phyloP scores from a whole-genome alignment of 2,888 invertebrate species.

The Sinodicranocentrus sp. region DNA sequence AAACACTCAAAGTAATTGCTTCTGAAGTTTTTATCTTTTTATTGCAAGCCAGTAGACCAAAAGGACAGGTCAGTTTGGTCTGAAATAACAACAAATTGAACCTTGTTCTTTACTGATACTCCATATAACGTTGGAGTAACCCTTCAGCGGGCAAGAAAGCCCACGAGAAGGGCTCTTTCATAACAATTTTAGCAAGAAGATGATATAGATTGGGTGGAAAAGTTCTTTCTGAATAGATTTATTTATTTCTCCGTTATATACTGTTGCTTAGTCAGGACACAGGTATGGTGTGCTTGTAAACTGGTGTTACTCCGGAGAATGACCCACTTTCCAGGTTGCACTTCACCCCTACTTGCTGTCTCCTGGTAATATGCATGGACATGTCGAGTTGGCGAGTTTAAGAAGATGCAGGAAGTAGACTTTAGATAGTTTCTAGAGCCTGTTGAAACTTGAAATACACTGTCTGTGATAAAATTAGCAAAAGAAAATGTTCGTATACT shows the following conservation, averaged over 20 bases:
- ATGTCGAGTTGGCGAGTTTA: background rate
- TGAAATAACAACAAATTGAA: no score
- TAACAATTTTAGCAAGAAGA: background rate
- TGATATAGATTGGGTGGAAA: background rate
- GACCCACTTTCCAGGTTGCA: slow-evolving; percentile 40
- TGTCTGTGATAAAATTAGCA: no score
- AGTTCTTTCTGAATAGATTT: background rate
- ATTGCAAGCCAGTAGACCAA: background rate
- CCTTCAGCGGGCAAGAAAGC: slow-evolving; percentile 20
- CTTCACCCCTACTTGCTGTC: slow-evolving; percentile 20
- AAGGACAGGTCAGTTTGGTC: slow-evolving; percentile 11
- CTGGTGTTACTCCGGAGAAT: background rate
- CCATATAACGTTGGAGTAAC: background rate
- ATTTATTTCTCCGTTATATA: background rate
- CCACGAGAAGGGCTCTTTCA: slow-evolving; percentile 18
- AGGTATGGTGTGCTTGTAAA: background rate
- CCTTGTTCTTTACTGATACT: no score
- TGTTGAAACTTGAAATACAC: no score
- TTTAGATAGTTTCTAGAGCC: no score
- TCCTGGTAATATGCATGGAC: background rate
- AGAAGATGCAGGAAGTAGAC: no score
- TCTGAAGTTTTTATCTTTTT: background rate
- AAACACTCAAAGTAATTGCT: no score
- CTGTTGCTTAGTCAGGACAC: slow-evolving; percentile 8
- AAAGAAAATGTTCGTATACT: no score